Base-by-base conservation (phyloP, 2,888 invertebrate species). In the Gasteruption jaculator region DNA sequence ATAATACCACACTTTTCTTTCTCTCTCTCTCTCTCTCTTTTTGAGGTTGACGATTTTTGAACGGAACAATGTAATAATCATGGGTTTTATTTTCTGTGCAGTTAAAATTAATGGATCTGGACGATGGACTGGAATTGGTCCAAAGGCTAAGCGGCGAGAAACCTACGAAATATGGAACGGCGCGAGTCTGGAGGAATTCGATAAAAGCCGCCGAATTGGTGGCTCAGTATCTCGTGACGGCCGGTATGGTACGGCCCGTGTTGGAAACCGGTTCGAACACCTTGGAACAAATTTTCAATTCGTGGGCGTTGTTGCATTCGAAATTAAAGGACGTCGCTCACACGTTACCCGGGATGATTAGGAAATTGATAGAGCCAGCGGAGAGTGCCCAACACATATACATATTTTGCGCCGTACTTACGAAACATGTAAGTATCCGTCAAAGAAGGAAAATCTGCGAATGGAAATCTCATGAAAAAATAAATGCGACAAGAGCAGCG, bases 301-400 rank as follows among this genome's bases (percentile, higher is more conserved):
- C 69, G 12, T 70, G 70, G 70, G 65, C 66, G 21, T 46, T 58
- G 46, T 56, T 70, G 38, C 68, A 70, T 46, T 61, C 60, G 29
- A 69, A 68, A 57, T 56, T 64, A 34, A 68, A 65, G 48, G 64
- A 65, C 32, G 56, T 59, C 30, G 52, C 59, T 11, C 58, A 58
- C 4, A 64, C 61, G 22, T 54, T 74, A 29, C 62, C 67, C 16
- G 64, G 67, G 11, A 70, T 72, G 61, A 68, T 73, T 40, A 60
- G 71, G 22, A 73, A 72, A 57, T 63, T 74, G 43, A 69, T 57
- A 52, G 75, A 65, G 61, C 72, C 79, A 44, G 84, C 84, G 26
- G 78, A 78, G 60, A 80, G 82, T 39, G 78, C 84, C 12, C 60
- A 75, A 7, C 85, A 85, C 49, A 77, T 85, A 61, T 84, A 85